Percentiles rank a stretch among this genome's conserved stretches.
These are phyloP conservation scores for Pangasianodon hypophthalmus DNA, from an alignment of 2,113 vertebrate genomes.

Conservation along the genomic window DNA sequence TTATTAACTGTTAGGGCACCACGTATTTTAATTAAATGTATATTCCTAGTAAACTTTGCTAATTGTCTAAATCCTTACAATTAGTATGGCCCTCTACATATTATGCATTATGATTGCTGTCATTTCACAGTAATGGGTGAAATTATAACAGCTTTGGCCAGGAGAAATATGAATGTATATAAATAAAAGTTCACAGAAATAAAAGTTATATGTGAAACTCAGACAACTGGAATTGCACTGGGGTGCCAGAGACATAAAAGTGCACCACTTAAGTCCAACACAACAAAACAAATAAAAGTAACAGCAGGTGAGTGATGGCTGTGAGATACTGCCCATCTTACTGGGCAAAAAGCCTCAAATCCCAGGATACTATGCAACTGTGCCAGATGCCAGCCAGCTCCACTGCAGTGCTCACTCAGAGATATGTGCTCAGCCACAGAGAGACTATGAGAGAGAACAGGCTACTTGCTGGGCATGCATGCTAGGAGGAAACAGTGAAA, in stretches of 20 bases:
- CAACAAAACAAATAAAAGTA: slow-evolving; percentile 59
- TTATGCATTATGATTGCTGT: not conserved
- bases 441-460: slow-evolving; percentile 10
- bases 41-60: not conserved
- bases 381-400: slow-evolving; percentile 20
- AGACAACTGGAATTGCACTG: not conserved
- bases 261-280: slow-evolving; percentile 35
- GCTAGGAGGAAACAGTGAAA: slow-evolving; percentile 1
- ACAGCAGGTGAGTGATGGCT: slow-evolving; percentile 41
- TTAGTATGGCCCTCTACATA: not conserved
- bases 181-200: not conserved
- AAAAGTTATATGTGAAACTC: not conserved
- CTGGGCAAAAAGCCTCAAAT: slow-evolving; percentile 42
- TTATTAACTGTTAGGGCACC: not conserved
- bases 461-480: slow-evolving; percentile 18
- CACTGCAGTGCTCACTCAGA: not conserved
- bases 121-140: not conserved
- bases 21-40: not conserved
- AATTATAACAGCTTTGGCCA: not conserved
- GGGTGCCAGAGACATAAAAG: slow-evolving; percentile 25
- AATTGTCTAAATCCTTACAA: not conserved
- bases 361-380: slow-evolving; percentile 15
- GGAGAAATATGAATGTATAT: not conserved
- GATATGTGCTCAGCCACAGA: slow-evolving; percentile 18
- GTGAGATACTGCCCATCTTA: slow-evolving; percentile 8